Evolutionary conservation across 2,797 vertebrate genomes (phyloP).

Genomic region (Eospalax fontanierii): DNA sequence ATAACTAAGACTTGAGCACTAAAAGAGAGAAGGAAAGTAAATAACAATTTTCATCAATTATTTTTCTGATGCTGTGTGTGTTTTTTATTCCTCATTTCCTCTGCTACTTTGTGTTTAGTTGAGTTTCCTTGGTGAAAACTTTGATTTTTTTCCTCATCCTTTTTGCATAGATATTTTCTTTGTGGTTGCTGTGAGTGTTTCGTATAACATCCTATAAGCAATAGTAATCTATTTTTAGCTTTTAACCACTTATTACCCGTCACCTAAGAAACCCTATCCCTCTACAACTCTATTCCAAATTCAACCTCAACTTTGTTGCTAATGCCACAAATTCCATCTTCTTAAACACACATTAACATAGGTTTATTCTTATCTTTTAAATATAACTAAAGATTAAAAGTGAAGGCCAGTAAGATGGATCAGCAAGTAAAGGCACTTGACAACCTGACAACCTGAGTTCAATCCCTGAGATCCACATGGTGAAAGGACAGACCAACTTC

Average conservation of each 20-base stretch:
- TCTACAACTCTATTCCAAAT: not conserved
- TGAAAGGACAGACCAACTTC: not conserved
- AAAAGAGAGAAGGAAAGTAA: not conserved
- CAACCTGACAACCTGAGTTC: not conserved
- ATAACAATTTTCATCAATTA: not conserved
- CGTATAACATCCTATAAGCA: not conserved
- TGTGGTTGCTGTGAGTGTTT: not conserved
- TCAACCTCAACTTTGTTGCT: not conserved
- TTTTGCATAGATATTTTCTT: slow-evolving; percentile 1
- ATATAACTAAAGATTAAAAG: not conserved
- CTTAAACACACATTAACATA: not conserved
- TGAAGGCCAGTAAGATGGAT: not conserved
- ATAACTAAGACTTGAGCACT: not conserved
- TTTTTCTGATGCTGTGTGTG: not conserved
- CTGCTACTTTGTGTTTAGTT: not conserved
- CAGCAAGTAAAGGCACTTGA: not conserved
- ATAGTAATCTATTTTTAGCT: not conserved
- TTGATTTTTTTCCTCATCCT: not conserved
- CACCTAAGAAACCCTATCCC: not conserved
- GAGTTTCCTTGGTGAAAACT: not conserved
- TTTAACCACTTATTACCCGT: not conserved
- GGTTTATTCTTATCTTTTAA: not conserved
- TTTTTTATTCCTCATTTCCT: no score
- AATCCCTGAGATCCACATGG: not conserved
- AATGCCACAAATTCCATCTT: not conserved